Base-by-base conservation (phyloP, 2,797 vertebrate genomes). In the Leptatherina wallacei region DNA sequence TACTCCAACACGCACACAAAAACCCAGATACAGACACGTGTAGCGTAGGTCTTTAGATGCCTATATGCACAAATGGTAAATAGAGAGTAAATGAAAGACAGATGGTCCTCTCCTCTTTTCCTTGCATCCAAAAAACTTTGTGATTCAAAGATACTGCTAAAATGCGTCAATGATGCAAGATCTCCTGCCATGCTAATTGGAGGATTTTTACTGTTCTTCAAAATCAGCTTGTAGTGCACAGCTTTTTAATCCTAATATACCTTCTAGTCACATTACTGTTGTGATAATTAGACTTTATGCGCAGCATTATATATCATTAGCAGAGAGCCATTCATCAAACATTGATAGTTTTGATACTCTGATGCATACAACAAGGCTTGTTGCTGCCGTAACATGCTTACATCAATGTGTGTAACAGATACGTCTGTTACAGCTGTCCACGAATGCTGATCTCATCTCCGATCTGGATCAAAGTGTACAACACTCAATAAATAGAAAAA, bases 51-150 rank as follows among this genome's bases (percentile, higher is more conserved):
- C 59, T 78, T 69, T 32, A 61, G 78, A 79, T 69, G 44, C 64
- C 77, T 69, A n/a, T 65, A 32, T 54, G 73, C 49, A 27, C 82
- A 88, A 68, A 85, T 84, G 85, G 85, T 52, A 13, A 76, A 62
- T 72, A 70, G 68, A 75, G 59, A 67, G 54, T 58, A 69, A 65
- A 71, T 62, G 35, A 69, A 63, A 83, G 61, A 60, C 83, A 83
- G 75, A 88, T 82, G 75, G 75, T 69, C 42, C 7, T 32, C 60
- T 49, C 33, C 29, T 64, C 61, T 63, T 47, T 49, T 49, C 13
- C 22, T 29, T 51, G 29, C 18, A 44, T 69, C 54, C 38, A 68
- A 75, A 69, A 66, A 33, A 2, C 40, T 12, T 13, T 69, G 33
- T 54, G 55, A 55, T 69, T 29, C 56, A 82, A 68, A 51, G 36